Evolutionary conservation across 2,888 invertebrate species (phyloP), one percentile per base, ranked within the genome.

Genomic region (Chaetogeoica ovagalla): DNA sequence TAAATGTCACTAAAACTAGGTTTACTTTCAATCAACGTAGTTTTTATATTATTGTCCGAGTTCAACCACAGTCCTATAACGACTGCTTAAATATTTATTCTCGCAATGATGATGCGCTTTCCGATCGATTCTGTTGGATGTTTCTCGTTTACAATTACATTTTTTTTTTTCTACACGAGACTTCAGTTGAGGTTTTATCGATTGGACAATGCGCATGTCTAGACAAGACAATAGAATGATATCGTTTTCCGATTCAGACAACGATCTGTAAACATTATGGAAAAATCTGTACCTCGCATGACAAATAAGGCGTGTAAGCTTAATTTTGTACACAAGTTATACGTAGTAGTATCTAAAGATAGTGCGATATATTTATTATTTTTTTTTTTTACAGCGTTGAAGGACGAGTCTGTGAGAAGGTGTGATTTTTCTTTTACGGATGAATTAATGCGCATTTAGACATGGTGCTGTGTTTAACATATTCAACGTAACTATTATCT

Each of bases 231-330:
- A 55, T 37, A 48, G 11, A 48, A 11, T 11, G 6, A 43, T 11
- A 43, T 11, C 43, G 15, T 48, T 69, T 69, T 55, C 6, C 55
- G 37, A 69, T 55, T 55, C 37, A 55, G 30, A n/a, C 30, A 69
- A 55, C 13, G 13, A 55, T 55, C 0, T 2, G 3, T 55, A 55
- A 55, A 37, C 55, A 55, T 69, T 55, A 17, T 59, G 13, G 52
- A 63, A 62, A 2, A 52, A n/a, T 63, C 6, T n/a, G 43, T 37
- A n/a, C 15, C 30, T 30, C 8, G 23, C 72, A 60, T 62, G 48
- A 30, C 62, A 73, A 73, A 73, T 19, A 52, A 73, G 37, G 63
- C 30, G 52, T 73, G 52, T 1, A 30, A 37, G 52, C 7, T n/a
- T n/a, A 52, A 21, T 63, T 73, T 55, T 9, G n/a, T 63, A 63